A percentile compares a stretch with the other conserved stretches of the same genome.
These are phyloP conservation scores for Lordiphosa mommai DNA, from an alignment of 1,140 invertebrate genomes.

Conservation along the genomic window DNA sequence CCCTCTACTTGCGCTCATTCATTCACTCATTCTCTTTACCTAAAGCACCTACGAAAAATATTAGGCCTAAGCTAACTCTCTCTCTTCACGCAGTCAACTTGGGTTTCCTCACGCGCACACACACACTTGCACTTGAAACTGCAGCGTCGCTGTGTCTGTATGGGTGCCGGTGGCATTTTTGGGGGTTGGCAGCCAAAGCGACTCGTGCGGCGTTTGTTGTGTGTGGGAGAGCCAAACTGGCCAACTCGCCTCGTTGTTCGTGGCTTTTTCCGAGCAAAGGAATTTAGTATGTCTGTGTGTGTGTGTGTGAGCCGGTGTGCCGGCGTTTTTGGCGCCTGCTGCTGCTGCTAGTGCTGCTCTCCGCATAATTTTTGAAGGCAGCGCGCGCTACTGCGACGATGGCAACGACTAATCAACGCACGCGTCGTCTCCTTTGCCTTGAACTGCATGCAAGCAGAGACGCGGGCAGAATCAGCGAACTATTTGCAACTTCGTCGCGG, in stretches of 20 bases:
- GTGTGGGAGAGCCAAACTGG: constrained; percentile 33
- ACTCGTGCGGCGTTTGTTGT: constrained; percentile 21
- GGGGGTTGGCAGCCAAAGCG: constrained; percentile 2
- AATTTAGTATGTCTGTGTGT: constrained; percentile 28
- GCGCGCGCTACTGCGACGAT: constrained; percentile 11
- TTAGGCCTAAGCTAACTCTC: constrained; percentile 26
- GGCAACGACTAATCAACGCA: constrained; percentile 12
- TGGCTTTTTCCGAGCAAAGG: constrained; percentile 62
- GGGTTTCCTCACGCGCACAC: constrained; percentile 44
- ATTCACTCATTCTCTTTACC: background rate
- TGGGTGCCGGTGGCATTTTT: constrained; percentile 6
- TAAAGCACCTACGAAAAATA: constrained; percentile 18
- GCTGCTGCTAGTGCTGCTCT: constrained; percentile 19
- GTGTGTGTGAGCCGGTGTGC: constrained; percentile 33
- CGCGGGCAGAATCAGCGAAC: constrained; percentile 49
- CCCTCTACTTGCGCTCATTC: background rate
- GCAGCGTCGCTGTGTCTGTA: constrained; percentile 8
- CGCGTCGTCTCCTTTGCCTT: constrained; percentile 15
- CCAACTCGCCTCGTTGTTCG: constrained; percentile 18
- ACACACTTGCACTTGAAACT: background rate
- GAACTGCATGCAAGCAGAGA: constrained; percentile 34
- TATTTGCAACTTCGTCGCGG: constrained; percentile 66
- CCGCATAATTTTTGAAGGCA: constrained; percentile 39
- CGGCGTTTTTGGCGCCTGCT: constrained; percentile 47
- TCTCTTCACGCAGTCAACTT: constrained; percentile 36